These are phyloP conservation scores for Tautogolabrus adspersus DNA, from an alignment of 2,113 vertebrate genomes.

Conservation along the genomic window DNA sequence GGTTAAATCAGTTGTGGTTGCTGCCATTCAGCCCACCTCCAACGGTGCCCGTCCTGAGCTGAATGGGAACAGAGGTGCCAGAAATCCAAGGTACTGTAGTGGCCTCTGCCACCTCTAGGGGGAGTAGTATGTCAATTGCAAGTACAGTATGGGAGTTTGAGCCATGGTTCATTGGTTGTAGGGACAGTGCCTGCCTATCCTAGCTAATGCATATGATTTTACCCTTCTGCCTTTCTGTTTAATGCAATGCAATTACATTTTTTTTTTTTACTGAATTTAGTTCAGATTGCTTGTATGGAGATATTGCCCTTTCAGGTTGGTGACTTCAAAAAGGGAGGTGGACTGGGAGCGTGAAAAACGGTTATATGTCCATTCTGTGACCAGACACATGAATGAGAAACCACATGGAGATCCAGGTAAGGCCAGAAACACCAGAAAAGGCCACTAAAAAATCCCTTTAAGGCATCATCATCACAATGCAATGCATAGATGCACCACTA, in stretches of 20 bases:
- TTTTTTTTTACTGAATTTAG: background rate
- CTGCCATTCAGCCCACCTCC: background rate
- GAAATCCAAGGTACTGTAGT: slow-evolving; percentile 28
- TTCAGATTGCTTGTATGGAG: no score
- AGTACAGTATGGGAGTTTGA: background rate
- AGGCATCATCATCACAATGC: background rate
- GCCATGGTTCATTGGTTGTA: background rate
- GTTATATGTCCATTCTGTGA: slow-evolving; percentile 42
- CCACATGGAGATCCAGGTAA: slow-evolving; percentile 31
- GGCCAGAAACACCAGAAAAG: background rate
- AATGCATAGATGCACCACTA: background rate
- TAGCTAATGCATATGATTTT: background rate
- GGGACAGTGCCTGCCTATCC: background rate
- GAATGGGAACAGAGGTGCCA: background rate
- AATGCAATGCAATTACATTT: background rate
- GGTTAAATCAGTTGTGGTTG: slow-evolving; percentile 63
- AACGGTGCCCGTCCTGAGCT: background rate
- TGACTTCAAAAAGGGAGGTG: background rate
- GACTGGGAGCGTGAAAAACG: slow-evolving; percentile 60
- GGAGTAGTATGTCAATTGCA: slow-evolving; percentile 23
- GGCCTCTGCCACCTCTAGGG: slow-evolving; percentile 5
- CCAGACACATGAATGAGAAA: slow-evolving; percentile 63
- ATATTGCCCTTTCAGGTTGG: slow-evolving; percentile 36
- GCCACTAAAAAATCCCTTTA: background rate
- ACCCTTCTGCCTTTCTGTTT: background rate